phyloP scores from a whole-genome alignment of 2,797 vertebrate species.

The Cynodonichthys magdalenae region DNA sequence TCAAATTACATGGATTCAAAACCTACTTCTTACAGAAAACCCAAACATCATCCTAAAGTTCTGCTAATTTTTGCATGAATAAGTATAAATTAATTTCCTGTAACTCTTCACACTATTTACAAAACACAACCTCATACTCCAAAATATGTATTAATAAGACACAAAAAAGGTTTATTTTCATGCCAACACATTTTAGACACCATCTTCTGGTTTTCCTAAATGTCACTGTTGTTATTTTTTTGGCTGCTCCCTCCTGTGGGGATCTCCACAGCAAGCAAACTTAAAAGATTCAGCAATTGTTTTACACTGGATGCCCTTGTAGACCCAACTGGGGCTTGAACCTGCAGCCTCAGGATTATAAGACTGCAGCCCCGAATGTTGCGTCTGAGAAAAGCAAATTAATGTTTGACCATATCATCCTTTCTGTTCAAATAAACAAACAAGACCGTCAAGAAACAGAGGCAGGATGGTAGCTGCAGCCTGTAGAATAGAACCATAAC shows the following conservation, averaged over 20 bases:
- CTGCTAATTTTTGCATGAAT: neutral
- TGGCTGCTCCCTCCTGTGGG: too few species aligned
- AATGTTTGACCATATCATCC: constrained; percentile 41
- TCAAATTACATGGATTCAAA: constrained; percentile 18
- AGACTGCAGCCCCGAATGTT: too few species aligned
- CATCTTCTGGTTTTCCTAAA: constrained; percentile 19
- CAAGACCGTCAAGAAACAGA: constrained; percentile 57
- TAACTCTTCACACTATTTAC: constrained; percentile 7
- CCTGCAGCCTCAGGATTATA: too few species aligned
- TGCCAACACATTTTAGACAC: constrained; percentile 28
- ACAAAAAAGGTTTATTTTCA: constrained; percentile 1
- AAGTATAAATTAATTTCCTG: constrained; percentile 7
- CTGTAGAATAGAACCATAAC: constrained; percentile 13
- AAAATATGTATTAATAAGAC: constrained; percentile 16
- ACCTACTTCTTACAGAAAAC: constrained; percentile 1
- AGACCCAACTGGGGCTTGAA: too few species aligned
- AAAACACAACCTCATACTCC: neutral
- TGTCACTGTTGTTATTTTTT: too few species aligned
- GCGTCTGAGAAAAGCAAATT: constrained; percentile 40
- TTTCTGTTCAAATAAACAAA: constrained; percentile 59
- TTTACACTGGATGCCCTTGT: too few species aligned
- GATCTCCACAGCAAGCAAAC: too few species aligned
- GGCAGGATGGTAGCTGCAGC: constrained; percentile 52
- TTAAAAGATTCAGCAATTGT: too few species aligned
- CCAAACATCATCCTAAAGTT: constrained; percentile 3